phyloP scores from a whole-genome alignment of 1,140 invertebrate species.

The Orchesella cincta region DNA sequence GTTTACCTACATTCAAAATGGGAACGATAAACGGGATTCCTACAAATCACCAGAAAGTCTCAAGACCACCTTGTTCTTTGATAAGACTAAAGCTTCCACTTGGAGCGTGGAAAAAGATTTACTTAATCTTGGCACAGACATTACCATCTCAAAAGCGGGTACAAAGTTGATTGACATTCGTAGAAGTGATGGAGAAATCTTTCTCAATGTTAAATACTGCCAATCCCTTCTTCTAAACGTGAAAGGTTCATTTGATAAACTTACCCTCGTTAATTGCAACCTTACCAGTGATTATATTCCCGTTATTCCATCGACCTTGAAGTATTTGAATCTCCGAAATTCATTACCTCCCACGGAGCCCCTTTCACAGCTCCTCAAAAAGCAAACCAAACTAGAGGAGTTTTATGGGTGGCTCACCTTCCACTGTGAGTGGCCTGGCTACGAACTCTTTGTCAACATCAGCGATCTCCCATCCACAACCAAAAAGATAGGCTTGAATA shows the following conservation, averaged over 20 bases:
- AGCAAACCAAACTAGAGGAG: constrained; percentile 1
- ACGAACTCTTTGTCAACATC: constrained; percentile 5
- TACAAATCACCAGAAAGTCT: constrained; percentile 28
- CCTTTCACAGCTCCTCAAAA: neutral
- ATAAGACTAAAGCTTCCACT: no score
- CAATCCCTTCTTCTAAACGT: neutral
- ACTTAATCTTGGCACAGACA: constrained; percentile 22
- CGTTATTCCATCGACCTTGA: constrained; percentile 1
- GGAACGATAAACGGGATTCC: neutral
- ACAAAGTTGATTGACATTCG: constrained; percentile 31
- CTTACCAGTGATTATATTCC: neutral
- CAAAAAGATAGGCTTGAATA: neutral
- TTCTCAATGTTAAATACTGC: constrained; percentile 30
- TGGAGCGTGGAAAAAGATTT: constrained; percentile 31
- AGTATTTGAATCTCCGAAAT: constrained; percentile 36
- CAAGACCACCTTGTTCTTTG: constrained; percentile 37
- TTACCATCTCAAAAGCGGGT: constrained; percentile 21
- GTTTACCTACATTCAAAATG: constrained; percentile 20
- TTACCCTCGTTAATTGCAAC: constrained; percentile 32
- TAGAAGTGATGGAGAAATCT: constrained; percentile 15
- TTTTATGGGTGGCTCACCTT: constrained; percentile 33
- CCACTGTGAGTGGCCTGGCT: constrained; percentile 14
- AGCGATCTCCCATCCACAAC: constrained; percentile 15
- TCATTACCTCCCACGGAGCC: no score
- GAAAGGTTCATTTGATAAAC: neutral